Evolutionary conservation across 2,113 vertebrate species (phyloP).

Genomic region (Callionymus lyra): DNA sequence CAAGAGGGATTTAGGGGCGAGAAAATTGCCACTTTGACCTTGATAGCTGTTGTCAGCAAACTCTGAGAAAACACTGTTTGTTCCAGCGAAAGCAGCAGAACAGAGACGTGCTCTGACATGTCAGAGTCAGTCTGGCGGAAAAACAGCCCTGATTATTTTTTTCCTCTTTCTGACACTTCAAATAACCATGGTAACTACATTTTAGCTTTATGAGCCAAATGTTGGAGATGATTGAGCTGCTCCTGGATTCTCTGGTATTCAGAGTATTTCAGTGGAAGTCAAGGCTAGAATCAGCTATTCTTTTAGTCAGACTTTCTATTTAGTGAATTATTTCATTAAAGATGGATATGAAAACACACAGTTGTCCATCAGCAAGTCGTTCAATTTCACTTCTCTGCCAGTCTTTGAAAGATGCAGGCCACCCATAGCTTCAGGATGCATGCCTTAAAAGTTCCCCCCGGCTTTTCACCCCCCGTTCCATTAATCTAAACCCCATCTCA

Average conservation of each 20-base stretch:
- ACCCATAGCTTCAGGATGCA: conserved; percentile 11
- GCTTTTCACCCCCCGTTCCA: conserved; percentile 1
- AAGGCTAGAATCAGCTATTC: too few relatives aligned
- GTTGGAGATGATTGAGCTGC: conserved; percentile 5
- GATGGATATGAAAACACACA: too few relatives aligned
- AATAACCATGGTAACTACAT: conserved; percentile 30
- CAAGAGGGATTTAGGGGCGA: background rate
- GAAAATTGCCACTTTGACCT: conserved; percentile 18
- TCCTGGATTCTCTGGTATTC: too few relatives aligned
- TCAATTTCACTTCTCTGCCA: background rate
- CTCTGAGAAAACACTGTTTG: conserved; percentile 25
- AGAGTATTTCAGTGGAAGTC: too few relatives aligned
- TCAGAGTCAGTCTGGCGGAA: conserved; percentile 3
- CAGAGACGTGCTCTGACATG: conserved; percentile 33
- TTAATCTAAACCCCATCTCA: conserved; percentile 48
- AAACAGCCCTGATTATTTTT: conserved; percentile 17
- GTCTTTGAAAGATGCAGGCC: conserved; percentile 12
- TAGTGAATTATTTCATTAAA: too few relatives aligned
- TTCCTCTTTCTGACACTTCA: conserved; percentile 7
- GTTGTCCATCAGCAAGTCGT: too few relatives aligned
- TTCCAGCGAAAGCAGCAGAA: conserved; percentile 17
- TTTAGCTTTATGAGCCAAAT: conserved; percentile 1
- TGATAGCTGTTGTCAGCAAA: conserved; percentile 18
- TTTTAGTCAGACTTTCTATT: too few relatives aligned
- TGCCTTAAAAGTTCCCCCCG: conserved; percentile 1